Conservation (phyloP, 2,113 vertebrate genomes). For the Seriola dumerili region DNA sequence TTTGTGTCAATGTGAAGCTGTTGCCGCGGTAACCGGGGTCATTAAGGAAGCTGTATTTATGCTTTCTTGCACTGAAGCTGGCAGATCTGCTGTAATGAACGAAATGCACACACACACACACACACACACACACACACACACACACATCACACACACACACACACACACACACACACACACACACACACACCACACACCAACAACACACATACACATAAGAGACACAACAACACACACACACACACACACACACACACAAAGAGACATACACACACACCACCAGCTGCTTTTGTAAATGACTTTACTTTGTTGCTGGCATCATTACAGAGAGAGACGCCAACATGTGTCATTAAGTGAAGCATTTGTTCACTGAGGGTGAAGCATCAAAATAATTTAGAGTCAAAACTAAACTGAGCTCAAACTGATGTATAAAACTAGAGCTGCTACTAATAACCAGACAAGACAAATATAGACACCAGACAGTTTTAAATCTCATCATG, state of each 20-base stretch:
- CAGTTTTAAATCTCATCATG: background rate
- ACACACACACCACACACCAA: background rate
- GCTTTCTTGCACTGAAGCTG: slow-evolving; percentile 44
- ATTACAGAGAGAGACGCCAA: background rate
- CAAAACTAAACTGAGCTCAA: background rate
- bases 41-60: slow-evolving; percentile 69
- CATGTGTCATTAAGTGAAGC: background rate
- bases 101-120: background rate
- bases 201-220: background rate
- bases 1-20: slow-evolving; percentile 68
- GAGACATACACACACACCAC: background rate
- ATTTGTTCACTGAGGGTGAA: background rate
- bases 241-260: background rate
- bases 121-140: background rate
- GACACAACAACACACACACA: background rate
- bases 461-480: background rate
- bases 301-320: slow-evolving; percentile 10
- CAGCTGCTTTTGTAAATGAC: slow-evolving; percentile 4
- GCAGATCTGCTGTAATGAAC: slow-evolving; percentile 54
- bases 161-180: background rate
- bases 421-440: background rate
- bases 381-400: background rate
- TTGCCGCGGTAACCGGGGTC: slow-evolving; percentile 64
- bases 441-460: background rate
- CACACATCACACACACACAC: background rate